These are phyloP conservation scores for Alectoris magna DNA, from an alignment of 2,797 vertebrate genomes.

Conservation along the genomic window DNA sequence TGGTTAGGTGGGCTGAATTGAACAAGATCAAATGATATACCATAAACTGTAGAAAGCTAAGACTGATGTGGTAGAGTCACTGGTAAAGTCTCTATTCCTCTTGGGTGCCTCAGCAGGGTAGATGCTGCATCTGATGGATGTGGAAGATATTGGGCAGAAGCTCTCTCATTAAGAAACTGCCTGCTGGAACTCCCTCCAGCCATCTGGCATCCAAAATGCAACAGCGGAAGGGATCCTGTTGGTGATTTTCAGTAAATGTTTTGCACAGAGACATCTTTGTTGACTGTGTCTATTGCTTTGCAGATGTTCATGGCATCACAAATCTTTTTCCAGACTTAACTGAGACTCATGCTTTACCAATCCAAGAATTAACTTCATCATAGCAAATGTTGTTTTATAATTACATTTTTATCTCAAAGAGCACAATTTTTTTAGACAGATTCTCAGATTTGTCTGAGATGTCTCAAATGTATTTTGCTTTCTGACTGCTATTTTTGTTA, in stretches of 20 bases:
- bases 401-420: background rate
- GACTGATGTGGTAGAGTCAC: background rate
- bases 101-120: slow-evolving; percentile 41
- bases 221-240: slow-evolving; percentile 16
- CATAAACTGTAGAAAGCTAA: background rate
- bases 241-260: slow-evolving; percentile 52
- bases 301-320: background rate
- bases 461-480: background rate
- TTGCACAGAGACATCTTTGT: slow-evolving; percentile 22
- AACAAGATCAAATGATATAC: background rate
- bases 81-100: background rate
- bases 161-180: slow-evolving; percentile 46
- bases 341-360: background rate
- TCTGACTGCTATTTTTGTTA: background rate
- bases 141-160: background rate
- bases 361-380: background rate
- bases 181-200: slow-evolving; percentile 46
- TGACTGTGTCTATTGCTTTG: slow-evolving; percentile 40
- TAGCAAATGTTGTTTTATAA: background rate
- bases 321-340: background rate
- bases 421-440: background rate
- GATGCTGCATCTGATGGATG: background rate
- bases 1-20: background rate
- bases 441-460: background rate
- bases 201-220: slow-evolving; percentile 59